These are phyloP conservation scores for Scomber japonicus DNA, from an alignment of 2,113 vertebrate genomes.

Conservation along the genomic window DNA sequence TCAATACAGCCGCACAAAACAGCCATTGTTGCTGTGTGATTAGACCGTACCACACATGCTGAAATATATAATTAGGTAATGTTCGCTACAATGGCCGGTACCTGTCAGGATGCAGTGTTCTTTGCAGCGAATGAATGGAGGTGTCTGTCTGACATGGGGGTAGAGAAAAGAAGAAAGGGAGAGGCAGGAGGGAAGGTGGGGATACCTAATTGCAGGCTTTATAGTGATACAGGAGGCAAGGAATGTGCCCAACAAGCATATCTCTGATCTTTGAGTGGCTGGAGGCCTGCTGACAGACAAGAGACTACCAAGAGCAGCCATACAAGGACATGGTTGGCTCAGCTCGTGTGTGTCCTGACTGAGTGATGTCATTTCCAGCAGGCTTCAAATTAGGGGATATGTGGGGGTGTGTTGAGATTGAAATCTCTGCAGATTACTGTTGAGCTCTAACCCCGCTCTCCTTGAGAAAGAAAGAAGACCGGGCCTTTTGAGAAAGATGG, in stretches of 20 bases:
- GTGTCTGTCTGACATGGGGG: conserved; percentile 62
- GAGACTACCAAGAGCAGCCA: conserved; percentile 29
- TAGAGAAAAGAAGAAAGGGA: conserved; percentile 49
- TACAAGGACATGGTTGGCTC: not conserved
- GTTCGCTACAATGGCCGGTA: conserved; percentile 32
- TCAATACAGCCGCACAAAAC: conserved; percentile 58
- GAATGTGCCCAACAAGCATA: conserved; percentile 73
- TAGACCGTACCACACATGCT: conserved; percentile 47
- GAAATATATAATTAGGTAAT: conserved; percentile 58
- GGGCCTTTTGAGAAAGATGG: not conserved
- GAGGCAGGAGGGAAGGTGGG: conserved; percentile 47
- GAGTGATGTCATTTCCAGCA: conserved; percentile 33
- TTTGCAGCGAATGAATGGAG: conserved; percentile 60
- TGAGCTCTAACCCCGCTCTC: no score
- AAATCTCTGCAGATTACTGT: not conserved
- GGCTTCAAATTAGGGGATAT: conserved; percentile 28
- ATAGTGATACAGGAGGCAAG: conserved; percentile 68
- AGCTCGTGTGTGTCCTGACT: conserved; percentile 36
- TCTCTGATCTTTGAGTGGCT: conserved; percentile 56
- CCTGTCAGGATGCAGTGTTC: conserved; percentile 49
- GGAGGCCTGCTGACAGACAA: conserved; percentile 48
- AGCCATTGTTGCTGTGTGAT: conserved; percentile 69
- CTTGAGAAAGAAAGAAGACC: not conserved
- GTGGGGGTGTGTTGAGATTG: not conserved
- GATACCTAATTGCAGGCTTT: conserved; percentile 75